These are phyloP conservation scores for Ormyrus rosae DNA, from an alignment of 2,888 invertebrate species.

Conservation along the genomic window DNA sequence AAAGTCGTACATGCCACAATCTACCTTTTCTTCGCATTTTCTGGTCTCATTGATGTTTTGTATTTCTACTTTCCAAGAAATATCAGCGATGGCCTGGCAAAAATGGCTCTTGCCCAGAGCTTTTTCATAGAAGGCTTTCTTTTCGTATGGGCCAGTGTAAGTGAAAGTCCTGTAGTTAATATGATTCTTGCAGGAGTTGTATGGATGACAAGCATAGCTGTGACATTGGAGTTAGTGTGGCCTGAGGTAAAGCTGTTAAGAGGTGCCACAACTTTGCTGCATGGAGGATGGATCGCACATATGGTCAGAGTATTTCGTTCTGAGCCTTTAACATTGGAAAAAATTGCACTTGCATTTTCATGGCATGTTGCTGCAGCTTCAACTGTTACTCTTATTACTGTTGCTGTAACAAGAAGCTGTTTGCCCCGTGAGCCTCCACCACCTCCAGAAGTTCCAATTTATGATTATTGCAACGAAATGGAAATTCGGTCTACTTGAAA, in stretches of 20 bases:
- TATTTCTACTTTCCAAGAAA: slow-evolving; percentile 73
- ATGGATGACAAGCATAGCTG: slow-evolving; percentile 66
- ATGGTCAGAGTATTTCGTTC: slow-evolving; percentile 66
- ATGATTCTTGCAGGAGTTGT: slow-evolving; percentile 64
- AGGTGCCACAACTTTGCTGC: slow-evolving; percentile 67
- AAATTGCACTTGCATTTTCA: slow-evolving; percentile 66
- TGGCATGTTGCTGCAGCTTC: slow-evolving; percentile 71
- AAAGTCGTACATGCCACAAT: slow-evolving; percentile 73
- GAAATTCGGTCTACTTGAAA: slow-evolving; percentile 51
- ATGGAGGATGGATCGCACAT: slow-evolving; percentile 70
- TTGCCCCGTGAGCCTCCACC: slow-evolving; percentile 63
- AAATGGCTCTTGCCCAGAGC: slow-evolving; percentile 72
- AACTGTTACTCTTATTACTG: slow-evolving; percentile 66
- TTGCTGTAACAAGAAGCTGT: slow-evolving; percentile 67
- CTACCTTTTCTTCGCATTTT: slow-evolving; percentile 74
- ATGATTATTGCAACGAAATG: slow-evolving; percentile 66
- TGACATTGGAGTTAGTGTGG: slow-evolving; percentile 69
- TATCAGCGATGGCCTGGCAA: slow-evolving; percentile 70
- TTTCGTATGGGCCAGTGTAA: slow-evolving; percentile 64
- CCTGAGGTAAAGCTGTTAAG: slow-evolving; percentile 68
- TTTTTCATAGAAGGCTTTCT: slow-evolving; percentile 74
- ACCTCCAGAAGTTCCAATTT: slow-evolving; percentile 70
- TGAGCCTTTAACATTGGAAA: slow-evolving; percentile 56
- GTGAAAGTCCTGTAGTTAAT: slow-evolving; percentile 60
- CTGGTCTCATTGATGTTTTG: slow-evolving; percentile 73